These are phyloP conservation scores for Strix occidentalis DNA, from an alignment of 2,797 vertebrate genomes.

Conservation along the genomic window DNA sequence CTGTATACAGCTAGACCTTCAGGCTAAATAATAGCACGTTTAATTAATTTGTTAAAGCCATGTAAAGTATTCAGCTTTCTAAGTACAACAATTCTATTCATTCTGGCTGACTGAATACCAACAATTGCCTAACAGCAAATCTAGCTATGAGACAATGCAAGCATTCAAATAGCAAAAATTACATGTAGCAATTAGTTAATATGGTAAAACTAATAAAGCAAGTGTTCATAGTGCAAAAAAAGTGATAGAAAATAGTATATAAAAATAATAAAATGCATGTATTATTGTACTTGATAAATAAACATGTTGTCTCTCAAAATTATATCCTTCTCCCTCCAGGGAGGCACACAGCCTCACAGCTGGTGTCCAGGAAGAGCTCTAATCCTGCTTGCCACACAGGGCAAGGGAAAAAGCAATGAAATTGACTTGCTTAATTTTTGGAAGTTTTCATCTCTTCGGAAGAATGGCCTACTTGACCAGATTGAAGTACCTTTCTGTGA, in stretches of 20 bases:
- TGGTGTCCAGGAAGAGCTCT: neutral
- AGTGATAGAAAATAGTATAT: neutral
- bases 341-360: neutral
- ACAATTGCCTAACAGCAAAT: neutral
- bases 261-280: neutral
- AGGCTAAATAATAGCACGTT: slow-evolving; percentile 34
- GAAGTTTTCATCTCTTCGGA: neutral
- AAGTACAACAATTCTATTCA: slow-evolving; percentile 39
- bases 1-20: neutral
- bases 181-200: neutral
- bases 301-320: neutral
- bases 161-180: slow-evolving; percentile 22
- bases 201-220: neutral
- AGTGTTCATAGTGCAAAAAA: neutral
- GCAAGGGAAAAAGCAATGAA: neutral
- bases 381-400: neutral
- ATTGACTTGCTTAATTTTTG: neutral
- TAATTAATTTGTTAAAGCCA: slow-evolving; percentile 46
- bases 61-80: neutral
- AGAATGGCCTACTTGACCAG: neutral
- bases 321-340: neutral
- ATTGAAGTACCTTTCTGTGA: neutral
- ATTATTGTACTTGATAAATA: neutral
- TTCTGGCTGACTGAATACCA: neutral
- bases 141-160: slow-evolving; percentile 13